Conservation (phyloP, 2,113 vertebrate species). For the Oryzias melastigma region DNA sequence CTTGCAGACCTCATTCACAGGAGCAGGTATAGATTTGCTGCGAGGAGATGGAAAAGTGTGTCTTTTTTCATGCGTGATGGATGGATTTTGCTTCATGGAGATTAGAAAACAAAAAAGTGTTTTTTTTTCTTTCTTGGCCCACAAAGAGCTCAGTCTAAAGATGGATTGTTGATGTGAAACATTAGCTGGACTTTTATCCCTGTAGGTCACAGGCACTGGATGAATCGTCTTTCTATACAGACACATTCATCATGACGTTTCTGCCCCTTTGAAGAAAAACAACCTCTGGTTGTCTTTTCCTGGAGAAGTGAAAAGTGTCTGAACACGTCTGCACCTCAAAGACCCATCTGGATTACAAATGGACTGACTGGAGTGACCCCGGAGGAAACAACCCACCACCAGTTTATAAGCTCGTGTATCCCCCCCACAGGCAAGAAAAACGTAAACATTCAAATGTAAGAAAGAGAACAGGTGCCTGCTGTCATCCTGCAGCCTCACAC, state of each 20-base stretch:
- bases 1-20: constrained; percentile 1
- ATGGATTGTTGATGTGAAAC: constrained; percentile 43
- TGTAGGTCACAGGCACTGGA: constrained; percentile 29
- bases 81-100: constrained; percentile 43
- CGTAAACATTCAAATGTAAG: constrained; percentile 42
- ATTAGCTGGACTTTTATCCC: constrained; percentile 44
- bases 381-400: not conserved
- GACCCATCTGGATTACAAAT: constrained; percentile 7
- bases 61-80: constrained; percentile 26
- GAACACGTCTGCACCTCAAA: constrained; percentile 39
- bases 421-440: constrained; percentile 40
- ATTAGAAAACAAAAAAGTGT: constrained; percentile 27
- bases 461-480: constrained; percentile 57
- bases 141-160: constrained; percentile 34
- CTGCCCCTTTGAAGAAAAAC: constrained; percentile 37
- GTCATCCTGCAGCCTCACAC: constrained; percentile 37
- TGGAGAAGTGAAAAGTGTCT: constrained; percentile 26
- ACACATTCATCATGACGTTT: constrained; percentile 60
- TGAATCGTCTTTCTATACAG: constrained; percentile 40
- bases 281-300: constrained; percentile 36
- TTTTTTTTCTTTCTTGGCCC: constrained; percentile 16
- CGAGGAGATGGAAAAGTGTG: constrained; percentile 14
- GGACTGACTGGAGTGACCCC: not conserved
- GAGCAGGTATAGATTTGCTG: constrained; percentile 1
- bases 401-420: constrained; percentile 31